Base-by-base conservation (phyloP, 2,888 invertebrate genomes). In the Caenorhabditis becei region DNA sequence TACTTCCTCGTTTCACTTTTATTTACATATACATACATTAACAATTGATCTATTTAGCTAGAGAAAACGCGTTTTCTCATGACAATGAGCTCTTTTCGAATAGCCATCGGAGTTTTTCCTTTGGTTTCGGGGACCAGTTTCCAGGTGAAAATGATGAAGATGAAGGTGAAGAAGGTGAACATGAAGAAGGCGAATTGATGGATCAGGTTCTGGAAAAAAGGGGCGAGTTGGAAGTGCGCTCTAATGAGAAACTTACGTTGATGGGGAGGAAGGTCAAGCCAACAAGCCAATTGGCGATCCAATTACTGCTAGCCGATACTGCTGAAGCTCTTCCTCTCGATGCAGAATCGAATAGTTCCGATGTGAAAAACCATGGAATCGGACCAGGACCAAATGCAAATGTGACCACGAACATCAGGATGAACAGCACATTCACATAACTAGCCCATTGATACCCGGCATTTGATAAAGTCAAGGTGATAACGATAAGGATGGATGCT, bases 111-210 rank as follows among this genome's bases (percentile, higher is more conserved):
- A 4, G 86, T 74, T 70, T 85, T 87, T 35, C 81, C 82, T 80
- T 89, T 97, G 90, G 97, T 97, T 94, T 98, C 98, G 92, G 98
- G 98, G 93, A 98, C 96, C 94, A 95, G 96, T 35, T 96, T 96
- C 93, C 96, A 97, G 86, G 97, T 97, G 94, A 98, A 97, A 93
- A 96, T 95, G 96, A 97, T 96, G 94, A 97, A 97, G 93, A 96
- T 94, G 92, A 96, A 96, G 93, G 98, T 94, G 93, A 96, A 95
- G 92, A 95, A 95, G 93, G 96, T 96, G 94, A 98, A 98, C 93
- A 97, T 96, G 94, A 97, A 95, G 94, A 97, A 97, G 93, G 96
- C 96, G 93, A 97, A 97, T 94, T 96, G 96, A 92, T 96, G 94
- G 69, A 95, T 91, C 0, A 92, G 11, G 51, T 82, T 85, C 88